phyloP scores from a whole-genome alignment of 1,140 invertebrate species.

The Drosophila rhopaloa region DNA sequence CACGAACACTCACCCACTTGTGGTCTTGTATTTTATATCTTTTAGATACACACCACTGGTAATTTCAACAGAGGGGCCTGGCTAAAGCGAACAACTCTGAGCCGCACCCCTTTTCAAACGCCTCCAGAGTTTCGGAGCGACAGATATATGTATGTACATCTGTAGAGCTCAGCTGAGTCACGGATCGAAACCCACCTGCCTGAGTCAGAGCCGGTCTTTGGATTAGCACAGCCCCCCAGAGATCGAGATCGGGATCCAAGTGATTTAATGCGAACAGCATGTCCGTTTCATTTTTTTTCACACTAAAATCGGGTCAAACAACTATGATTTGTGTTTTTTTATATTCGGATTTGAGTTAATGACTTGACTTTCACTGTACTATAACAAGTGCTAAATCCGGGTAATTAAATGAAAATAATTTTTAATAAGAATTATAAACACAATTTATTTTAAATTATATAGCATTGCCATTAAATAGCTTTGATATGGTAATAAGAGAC shows the following conservation, averaged over 20 bases:
- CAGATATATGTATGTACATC: conserved; percentile 5
- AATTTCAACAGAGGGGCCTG: conserved; percentile 50
- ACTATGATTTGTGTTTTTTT: conserved; percentile 4
- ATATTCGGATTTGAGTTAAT: not conserved
- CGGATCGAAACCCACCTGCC: conserved; percentile 47
- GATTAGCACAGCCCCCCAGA: conserved; percentile 42
- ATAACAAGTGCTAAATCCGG: no score
- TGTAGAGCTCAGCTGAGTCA: conserved; percentile 9
- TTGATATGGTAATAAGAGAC: no score
- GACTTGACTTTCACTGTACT: not conserved
- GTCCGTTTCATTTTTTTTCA: conserved; percentile 44
- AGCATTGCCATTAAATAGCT: no score
- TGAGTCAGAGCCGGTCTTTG: conserved; percentile 70
- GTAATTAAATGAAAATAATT: no score
- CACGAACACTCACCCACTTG: conserved; percentile 24
- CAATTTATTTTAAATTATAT: no score
- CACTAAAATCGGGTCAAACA: conserved; percentile 36
- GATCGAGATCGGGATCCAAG: conserved; percentile 30
- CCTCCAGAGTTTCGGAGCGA: not conserved
- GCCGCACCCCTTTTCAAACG: conserved; percentile 26
- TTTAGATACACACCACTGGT: conserved; percentile 24
- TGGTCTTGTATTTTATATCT: conserved; percentile 9
- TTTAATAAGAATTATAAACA: no score
- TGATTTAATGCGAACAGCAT: conserved; percentile 73
- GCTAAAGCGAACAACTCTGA: conserved; percentile 46